Base-by-base conservation (phyloP, 2,113 vertebrate genomes). In the Myiagra hebetior region DNA sequence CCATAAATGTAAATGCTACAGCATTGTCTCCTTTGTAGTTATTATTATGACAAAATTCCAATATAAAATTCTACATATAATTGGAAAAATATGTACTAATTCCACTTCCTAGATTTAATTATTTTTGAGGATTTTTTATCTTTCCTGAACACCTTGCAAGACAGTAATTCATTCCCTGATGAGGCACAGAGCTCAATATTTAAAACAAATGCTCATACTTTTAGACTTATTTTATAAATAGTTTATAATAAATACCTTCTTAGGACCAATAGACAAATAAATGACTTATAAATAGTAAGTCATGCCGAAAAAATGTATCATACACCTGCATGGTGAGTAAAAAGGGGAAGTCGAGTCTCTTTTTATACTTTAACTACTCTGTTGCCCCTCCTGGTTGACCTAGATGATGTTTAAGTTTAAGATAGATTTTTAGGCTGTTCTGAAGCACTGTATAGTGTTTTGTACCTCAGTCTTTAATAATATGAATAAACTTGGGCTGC, bases 101-200 rank as follows among this genome's bases (percentile, higher is more conserved):
- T 56, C 67, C 83, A 15, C 21, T 84, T 69, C 31, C 17, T 52
- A 83, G 27, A 42, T 52, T 11, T 27, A 68, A 56, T 44, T 21
- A 2, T 80, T 91, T 80, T 73, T 27, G 81, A 83, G n/a, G 11
- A 65, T 65, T 85, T 92, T 95, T 94, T 93, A 67, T 88, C 63
- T 91, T 69, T 63, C 16, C 49, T 44, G 31, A 88, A 68, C 59
- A 83, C 31, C 33, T 86, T 85, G 63, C 53, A 91, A 73, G 41
- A 52, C 6, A 69, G 33, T 52, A 1, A 56, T 31, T 85, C 3
- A 24, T 86, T 90, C 76, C n/a, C 21, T 65, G 19, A 88, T 41
- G 35, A 88, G 21, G 8, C 21, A 68, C 9, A 47, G 33, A 85
- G 17, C 67, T 53, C 12, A 88, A 42, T 20, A 21, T 57, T 46